These are phyloP conservation scores for Drosophila neonasuta DNA, from an alignment of 2,888 invertebrate species.

Conservation along the genomic window DNA sequence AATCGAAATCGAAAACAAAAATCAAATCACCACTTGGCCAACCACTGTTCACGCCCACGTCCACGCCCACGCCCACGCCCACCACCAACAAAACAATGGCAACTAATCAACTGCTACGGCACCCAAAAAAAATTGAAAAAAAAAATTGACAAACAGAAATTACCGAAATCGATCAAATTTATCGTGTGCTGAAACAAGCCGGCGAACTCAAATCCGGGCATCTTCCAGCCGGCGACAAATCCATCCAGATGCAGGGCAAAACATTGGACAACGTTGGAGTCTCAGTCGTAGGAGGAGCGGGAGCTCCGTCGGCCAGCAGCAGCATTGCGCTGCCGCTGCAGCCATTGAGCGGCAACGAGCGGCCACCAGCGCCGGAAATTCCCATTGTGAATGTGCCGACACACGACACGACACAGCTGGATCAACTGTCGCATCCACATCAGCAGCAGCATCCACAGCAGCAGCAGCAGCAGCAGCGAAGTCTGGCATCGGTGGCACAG, in stretches of 20 bases:
- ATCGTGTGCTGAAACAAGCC: constrained; percentile 97
- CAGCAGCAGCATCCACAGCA: constrained; percentile 35
- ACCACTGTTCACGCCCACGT: constrained; percentile 47
- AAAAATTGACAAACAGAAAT: constrained; percentile 71
- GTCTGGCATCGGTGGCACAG: constrained; percentile 71
- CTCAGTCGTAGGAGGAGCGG: constrained; percentile 19
- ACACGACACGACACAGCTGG: constrained; percentile 62
- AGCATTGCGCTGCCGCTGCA: constrained; percentile 29
- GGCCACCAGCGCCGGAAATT: constrained; percentile 72
- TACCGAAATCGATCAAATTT: constrained; percentile 93
- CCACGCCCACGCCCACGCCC: constrained; percentile 32
- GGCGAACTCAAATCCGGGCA: constrained; percentile 89
- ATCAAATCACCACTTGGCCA: constrained; percentile 47
- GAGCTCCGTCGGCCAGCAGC: neutral
- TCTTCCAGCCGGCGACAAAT: constrained; percentile 79
- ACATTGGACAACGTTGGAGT: constrained; percentile 50
- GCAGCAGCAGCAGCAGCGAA: constrained; percentile 51
- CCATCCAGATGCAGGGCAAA: constrained; percentile 74
- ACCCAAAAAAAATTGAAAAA: constrained; percentile 36
- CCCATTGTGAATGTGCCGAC: constrained; percentile 80
- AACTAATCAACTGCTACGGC: constrained; percentile 63
- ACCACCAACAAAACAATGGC: constrained; percentile 46
- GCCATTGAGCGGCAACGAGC: constrained; percentile 38
- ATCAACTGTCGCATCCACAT: constrained; percentile 45
- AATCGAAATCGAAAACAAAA: constrained; percentile 11